Evolutionary conservation across 2,888 invertebrate species (phyloP), one percentile per base, ranked within the genome.

Genomic region (Caenorhabditis virilis): DNA sequence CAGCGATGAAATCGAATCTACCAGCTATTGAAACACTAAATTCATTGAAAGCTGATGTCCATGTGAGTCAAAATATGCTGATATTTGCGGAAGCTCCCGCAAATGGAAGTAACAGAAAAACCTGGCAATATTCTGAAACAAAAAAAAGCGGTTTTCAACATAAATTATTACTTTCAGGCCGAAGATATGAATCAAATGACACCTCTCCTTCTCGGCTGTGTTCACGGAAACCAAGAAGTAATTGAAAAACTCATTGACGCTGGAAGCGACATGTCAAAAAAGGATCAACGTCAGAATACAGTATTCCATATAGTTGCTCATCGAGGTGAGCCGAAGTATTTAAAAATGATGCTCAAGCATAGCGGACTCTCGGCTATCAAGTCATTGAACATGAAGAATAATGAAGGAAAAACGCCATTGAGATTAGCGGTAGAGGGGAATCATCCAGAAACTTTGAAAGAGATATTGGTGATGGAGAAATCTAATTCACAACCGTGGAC

Each of bases 201-300:
- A 9, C 71, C 75, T 25, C 52, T 75, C 0, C 51, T 75, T 16
- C 55, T 67, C 2, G 64, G 65, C 9, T 75, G 75, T 49, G 61
- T 68, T 26, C 68, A 75, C 38, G 74, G 74, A 51, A 49, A 57
- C 2, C 41, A 59, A 30, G 95, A 95, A 85, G 95, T 95, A 93
- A 95, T 95, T 13, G 92, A 92, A 38, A 87, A 95, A 53, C 88
- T 97, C 56, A 87, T 97, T 11, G 91, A 71, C 15, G 59, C 62
- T 7, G 60, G 59, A 15, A 95, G 95, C 53, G 91, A 93, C 83
- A 93, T 95, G 84, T 95, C 53, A 16, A 57, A 57, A 23, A 33
- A 52, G 30, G 65, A 65, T 52, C 56, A 45, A 20, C 42, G 59
- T 5, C 26, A 53, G 26, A 65, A 65, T 33, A 66, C 60, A 0